A percentile compares a stretch with the other conserved stretches of the same genome.
Evolutionary conservation across 2,113 vertebrate species (phyloP).

Genomic region (Epinephelus moara): DNA sequence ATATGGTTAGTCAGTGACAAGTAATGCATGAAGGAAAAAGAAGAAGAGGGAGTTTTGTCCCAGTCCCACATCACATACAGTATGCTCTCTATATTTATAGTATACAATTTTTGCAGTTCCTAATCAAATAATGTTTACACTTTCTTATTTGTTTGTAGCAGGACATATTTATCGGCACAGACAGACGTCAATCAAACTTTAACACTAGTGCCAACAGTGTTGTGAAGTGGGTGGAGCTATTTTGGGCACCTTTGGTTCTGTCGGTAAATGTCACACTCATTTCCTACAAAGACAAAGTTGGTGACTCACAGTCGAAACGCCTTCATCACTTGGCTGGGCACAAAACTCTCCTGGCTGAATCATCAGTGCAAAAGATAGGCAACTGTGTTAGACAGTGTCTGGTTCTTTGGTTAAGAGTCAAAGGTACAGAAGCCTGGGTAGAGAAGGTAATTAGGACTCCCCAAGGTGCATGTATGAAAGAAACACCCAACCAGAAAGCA

Average conservation of each 20-base stretch:
- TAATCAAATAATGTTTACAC: neutral
- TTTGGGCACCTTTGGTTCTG: neutral
- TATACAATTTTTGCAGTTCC: neutral
- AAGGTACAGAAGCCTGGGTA: neutral
- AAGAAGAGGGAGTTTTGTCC: neutral
- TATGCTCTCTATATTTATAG: neutral
- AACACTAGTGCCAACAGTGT: neutral
- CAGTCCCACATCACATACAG: neutral
- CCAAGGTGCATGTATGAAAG: neutral
- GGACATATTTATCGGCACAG: neutral
- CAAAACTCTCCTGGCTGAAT: neutral
- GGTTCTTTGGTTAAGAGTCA: neutral
- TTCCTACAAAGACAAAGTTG: neutral
- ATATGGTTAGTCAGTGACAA: neutral
- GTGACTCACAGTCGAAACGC: neutral
- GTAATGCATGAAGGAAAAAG: neutral
- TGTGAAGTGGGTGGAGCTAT: neutral
- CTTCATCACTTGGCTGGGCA: neutral
- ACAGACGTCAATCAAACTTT: neutral
- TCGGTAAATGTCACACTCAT: neutral
- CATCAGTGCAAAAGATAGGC: neutral
- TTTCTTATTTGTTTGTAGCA: neutral
- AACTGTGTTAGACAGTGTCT: neutral
- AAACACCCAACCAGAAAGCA: neutral
- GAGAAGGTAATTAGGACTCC: neutral